Conservation (phyloP, 2,797 vertebrate genomes). For the Rhyacichthys aspro region DNA sequence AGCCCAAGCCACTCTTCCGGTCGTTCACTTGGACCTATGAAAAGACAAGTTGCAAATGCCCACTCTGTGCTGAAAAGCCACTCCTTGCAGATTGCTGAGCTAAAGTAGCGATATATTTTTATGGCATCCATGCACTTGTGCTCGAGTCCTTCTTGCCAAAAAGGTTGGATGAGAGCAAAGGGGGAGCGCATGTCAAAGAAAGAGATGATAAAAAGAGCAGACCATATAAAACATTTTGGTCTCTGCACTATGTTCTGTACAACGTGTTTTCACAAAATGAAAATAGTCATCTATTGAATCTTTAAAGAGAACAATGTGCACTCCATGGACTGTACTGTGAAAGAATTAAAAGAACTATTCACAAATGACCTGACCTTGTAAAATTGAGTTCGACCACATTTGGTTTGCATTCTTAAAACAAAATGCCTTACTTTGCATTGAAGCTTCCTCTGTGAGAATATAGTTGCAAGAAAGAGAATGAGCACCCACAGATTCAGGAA, state of each 20-base stretch:
- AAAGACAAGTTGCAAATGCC: slow-evolving; percentile 40
- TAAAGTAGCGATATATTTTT: slow-evolving; percentile 12
- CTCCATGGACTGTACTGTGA: background rate
- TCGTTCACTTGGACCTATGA: slow-evolving; percentile 31
- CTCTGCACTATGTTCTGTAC: background rate
- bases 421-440: too few species aligned
- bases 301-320: background rate
- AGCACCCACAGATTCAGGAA: background rate
- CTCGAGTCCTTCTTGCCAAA: background rate
- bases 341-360: background rate
- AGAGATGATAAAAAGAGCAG: slow-evolving; percentile 1
- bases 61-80: slow-evolving; percentile 25
- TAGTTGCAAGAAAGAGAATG: background rate
- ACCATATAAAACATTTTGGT: background rate
- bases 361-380: background rate
- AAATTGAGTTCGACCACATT: background rate
- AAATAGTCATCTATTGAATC: background rate
- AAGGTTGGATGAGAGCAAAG: slow-evolving; percentile 1
- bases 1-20: slow-evolving; percentile 35
- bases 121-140: slow-evolving; percentile 1
- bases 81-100: slow-evolving; percentile 17
- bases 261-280: background rate
- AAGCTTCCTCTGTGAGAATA: too few species aligned
- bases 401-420: too few species aligned
- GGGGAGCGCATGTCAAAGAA: background rate